Conservation (phyloP, 2,888 invertebrate genomes). For the Eristalis tenax region DNA sequence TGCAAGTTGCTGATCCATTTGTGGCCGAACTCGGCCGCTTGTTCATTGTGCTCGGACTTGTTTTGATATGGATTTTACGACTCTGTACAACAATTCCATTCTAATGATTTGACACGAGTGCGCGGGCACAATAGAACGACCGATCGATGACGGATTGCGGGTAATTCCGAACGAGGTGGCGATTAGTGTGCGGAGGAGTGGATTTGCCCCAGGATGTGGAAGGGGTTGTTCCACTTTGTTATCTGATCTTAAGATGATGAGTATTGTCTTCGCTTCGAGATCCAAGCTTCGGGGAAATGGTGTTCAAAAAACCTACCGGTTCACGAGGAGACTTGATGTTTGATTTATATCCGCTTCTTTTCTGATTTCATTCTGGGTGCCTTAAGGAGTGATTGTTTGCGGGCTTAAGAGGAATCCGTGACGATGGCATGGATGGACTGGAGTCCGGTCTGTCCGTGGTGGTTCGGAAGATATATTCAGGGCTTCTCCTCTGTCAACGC, state of each 20-base stretch:
- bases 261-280: neutral
- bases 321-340: no score
- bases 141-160: slow-evolving; percentile 57
- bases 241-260: neutral
- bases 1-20: slow-evolving; percentile 45
- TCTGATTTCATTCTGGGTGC: no score
- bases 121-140: slow-evolving; percentile 1
- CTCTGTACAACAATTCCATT: slow-evolving; percentile 24
- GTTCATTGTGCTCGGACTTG: slow-evolving; percentile 39
- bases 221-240: neutral
- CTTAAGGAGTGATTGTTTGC: no score
- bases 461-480: no score
- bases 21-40: slow-evolving; percentile 25
- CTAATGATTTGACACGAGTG: slow-evolving; percentile 40
- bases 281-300: no score
- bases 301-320: no score
- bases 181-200: slow-evolving; percentile 51
- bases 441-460: no score
- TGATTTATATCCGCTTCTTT: no score
- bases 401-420: no score
- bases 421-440: no score
- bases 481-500: no score
- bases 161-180: slow-evolving; percentile 46
- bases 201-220: slow-evolving; percentile 63
- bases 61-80: slow-evolving; percentile 54